These are phyloP conservation scores for Ips nitidus DNA, from an alignment of 1,140 invertebrate species.

Conservation along the genomic window DNA sequence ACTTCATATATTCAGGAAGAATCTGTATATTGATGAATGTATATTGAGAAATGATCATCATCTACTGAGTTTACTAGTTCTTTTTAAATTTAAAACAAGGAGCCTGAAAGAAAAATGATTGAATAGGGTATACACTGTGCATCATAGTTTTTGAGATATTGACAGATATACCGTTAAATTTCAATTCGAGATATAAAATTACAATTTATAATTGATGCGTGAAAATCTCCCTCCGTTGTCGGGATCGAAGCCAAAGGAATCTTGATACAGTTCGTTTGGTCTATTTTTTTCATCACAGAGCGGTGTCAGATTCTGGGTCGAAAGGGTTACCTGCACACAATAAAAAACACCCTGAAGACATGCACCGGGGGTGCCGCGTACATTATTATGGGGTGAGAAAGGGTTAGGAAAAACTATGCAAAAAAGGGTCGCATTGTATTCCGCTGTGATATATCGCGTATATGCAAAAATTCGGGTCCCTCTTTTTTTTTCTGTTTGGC, in stretches of 20 bases:
- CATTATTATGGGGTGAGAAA: slow-evolving; percentile 51
- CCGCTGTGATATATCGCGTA: slow-evolving; percentile 48
- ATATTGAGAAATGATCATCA: no score
- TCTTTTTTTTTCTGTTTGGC: slow-evolving; percentile 33
- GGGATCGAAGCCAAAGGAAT: slow-evolving; percentile 42
- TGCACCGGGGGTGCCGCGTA: slow-evolving; percentile 46
- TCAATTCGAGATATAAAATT: slow-evolving; percentile 39
- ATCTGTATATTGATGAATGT: no score
- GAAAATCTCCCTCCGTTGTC: slow-evolving; percentile 37
- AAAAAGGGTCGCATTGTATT: slow-evolving; percentile 51
- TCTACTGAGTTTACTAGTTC: no score
- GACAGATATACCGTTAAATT: no score
- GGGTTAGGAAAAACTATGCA: slow-evolving; percentile 52
- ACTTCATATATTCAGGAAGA: no score
- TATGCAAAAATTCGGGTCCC: slow-evolving; percentile 46
- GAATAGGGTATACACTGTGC: no score
- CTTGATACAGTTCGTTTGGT: slow-evolving; percentile 52
- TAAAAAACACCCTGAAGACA: slow-evolving; percentile 54
- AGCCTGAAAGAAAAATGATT: no score
- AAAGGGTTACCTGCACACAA: slow-evolving; percentile 50
- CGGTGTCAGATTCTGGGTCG: slow-evolving; percentile 52
- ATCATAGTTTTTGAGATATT: no score
- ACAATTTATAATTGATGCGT: slow-evolving; percentile 36
- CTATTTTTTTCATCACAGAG: slow-evolving; percentile 48
- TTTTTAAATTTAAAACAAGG: no score